Conservation (phyloP, 2,797 vertebrate species). For the Eulemur mongoz region DNA sequence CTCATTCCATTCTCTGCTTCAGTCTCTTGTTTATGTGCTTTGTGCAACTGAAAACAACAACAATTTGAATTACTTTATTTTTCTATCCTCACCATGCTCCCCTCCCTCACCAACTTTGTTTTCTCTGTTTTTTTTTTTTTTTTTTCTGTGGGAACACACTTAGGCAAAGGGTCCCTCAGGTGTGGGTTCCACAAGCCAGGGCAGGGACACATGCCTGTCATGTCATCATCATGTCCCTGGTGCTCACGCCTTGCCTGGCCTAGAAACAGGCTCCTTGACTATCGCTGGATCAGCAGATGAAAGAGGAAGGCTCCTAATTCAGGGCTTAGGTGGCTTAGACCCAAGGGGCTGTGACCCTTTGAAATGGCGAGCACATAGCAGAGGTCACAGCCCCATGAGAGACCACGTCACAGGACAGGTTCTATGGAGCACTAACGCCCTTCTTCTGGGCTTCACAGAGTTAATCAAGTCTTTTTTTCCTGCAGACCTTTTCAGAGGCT, state of each 20-base stretch:
- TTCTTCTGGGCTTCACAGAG: conserved; percentile 10
- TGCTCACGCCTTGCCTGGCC: not conserved
- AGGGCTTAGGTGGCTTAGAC: not conserved
- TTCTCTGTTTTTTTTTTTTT: not conserved
- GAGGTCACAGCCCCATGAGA: not conserved
- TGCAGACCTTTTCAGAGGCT: conserved; percentile 59
- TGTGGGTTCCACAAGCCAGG: not conserved
- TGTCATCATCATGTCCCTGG: too few relatives aligned
- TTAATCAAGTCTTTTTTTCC: not conserved
- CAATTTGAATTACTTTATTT: not conserved
- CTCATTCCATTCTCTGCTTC: not conserved
- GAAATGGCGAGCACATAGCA: not conserved
- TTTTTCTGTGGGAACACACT: not conserved
- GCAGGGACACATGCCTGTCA: not conserved
- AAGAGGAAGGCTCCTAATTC: not conserved
- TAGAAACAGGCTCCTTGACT: not conserved
- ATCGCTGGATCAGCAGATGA: not conserved
- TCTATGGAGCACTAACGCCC: not conserved
- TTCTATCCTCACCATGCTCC: fast-evolving
- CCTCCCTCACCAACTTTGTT: not conserved
- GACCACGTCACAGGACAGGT: not conserved
- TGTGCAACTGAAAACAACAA: not conserved
- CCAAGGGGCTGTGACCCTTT: not conserved
- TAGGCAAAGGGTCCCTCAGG: not conserved
- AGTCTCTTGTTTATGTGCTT: not conserved